Conservation (phyloP, 2,797 vertebrate genomes). For the Martes flavigula region DNA sequence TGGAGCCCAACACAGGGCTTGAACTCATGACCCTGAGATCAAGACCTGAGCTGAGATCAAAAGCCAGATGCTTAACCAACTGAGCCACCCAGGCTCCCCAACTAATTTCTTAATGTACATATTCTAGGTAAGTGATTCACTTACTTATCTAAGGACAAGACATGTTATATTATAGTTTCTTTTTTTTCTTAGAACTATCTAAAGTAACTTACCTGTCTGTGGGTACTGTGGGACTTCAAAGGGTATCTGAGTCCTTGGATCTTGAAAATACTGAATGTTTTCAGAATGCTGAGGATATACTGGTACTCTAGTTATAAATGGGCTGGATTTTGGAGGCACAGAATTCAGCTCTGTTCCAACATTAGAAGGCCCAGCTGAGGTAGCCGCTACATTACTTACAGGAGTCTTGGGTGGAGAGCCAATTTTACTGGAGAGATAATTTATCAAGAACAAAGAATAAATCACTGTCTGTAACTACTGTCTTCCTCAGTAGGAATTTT, state of each 20-base stretch:
- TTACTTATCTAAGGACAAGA: slow-evolving; percentile 44
- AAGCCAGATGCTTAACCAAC: not conserved
- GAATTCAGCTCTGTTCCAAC: slow-evolving; percentile 87
- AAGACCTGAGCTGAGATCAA: not conserved
- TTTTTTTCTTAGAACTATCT: slow-evolving; percentile 1
- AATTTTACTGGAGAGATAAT: slow-evolving; percentile 86
- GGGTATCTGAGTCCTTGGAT: slow-evolving; percentile 88
- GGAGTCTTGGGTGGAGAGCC: slow-evolving; percentile 92
- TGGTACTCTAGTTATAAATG: slow-evolving; percentile 89
- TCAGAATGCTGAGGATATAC: slow-evolving; percentile 91
- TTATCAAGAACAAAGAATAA: slow-evolving; percentile 56
- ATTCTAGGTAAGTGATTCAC: slow-evolving; percentile 34
- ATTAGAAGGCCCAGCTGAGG: slow-evolving; percentile 87
- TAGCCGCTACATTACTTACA: slow-evolving; percentile 88
- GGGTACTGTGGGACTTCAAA: slow-evolving; percentile 92
- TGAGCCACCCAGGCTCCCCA: not conserved
- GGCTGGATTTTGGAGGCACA: slow-evolving; percentile 89
- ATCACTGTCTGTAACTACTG: not conserved
- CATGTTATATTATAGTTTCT: not conserved
- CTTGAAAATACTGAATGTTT: slow-evolving; percentile 92
- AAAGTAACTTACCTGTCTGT: slow-evolving; percentile 88
- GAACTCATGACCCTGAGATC: not conserved
- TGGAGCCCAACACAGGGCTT: not conserved
- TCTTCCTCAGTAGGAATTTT: slow-evolving; percentile 1
- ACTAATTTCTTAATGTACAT: slow-evolving; percentile 10